phyloP scores from a whole-genome alignment of 2,113 vertebrate genomes.

The Ictalurus furcatus region DNA sequence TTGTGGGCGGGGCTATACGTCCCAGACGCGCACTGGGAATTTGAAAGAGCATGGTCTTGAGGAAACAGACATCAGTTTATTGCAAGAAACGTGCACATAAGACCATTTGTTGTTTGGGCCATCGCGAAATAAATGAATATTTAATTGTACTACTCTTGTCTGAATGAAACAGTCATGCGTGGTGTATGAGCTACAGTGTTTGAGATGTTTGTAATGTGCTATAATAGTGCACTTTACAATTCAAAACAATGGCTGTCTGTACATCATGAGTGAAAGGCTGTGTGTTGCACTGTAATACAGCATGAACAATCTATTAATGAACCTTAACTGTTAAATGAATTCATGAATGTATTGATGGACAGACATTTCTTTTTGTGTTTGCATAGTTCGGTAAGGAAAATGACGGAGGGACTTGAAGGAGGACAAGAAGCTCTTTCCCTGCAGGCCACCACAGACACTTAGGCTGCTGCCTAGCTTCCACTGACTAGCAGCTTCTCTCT shows the following conservation, averaged over 20 bases:
- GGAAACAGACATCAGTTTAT: constrained; percentile 21
- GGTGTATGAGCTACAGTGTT: constrained; percentile 59
- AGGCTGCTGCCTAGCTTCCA: constrained; percentile 48
- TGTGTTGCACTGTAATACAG: neutral
- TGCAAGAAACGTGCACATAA: constrained; percentile 14
- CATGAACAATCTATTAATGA: neutral
- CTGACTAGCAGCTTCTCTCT: constrained; percentile 48
- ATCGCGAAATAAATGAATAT: neutral
- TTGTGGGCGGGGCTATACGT: constrained; percentile 52
- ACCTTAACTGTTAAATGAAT: neutral
- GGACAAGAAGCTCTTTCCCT: constrained; percentile 30
- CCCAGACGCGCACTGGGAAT: constrained; percentile 43
- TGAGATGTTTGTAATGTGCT: neutral
- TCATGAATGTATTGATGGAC: neutral
- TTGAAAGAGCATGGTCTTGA: constrained; percentile 36
- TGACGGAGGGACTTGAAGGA: constrained; percentile 41
- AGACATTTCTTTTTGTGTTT: constrained; percentile 15
- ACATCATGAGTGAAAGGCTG: neutral
- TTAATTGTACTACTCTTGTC: neutral
- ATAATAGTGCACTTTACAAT: neutral
- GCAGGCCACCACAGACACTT: constrained; percentile 42
- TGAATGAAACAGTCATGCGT: constrained; percentile 57
- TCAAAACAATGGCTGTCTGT: neutral
- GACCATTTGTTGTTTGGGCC: neutral
- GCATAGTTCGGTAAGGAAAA: constrained; percentile 16